Base-by-base conservation (phyloP, 2,797 vertebrate species). In the Poecilia gillii region DNA sequence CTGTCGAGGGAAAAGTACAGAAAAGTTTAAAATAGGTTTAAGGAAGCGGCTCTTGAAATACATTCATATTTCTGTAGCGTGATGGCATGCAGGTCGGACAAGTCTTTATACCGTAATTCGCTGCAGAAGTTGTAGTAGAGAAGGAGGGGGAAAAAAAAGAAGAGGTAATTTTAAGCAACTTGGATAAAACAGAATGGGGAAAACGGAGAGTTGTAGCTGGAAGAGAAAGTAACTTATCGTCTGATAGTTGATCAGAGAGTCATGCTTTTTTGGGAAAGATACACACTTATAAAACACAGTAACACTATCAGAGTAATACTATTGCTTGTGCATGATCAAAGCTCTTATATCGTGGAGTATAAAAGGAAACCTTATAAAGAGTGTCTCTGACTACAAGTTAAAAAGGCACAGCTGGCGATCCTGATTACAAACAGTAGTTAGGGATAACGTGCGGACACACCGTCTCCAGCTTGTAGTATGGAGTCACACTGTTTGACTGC, bases 341-440 rank as follows among this genome's bases (percentile, higher is more conserved):
- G 91, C 91, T 91, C 82, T 84, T 81, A 81, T 79, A 53, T 79
- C 84, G 74, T 81, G 68, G 77, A 78, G 79, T 75, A 80, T 72
- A 80, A 83, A 74, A 72, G 51, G 76, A 75, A 74, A 79, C 39
- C 31, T 84, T 77, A 78, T 51, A 89, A 88, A 88, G 85, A 87
- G 81, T 73, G 87, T 91, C 75, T 80, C 23, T 68, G 75, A 89
- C 92, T 92, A 89, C 82, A 78, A 80, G 89, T 75, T 28, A 72
- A 86, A 82, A 96, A 96, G 95, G 96, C 95, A 96, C 95, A 73
- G 89, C 84, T 87, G 95, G 95, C 89, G 59, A 92, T 94, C 92
- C 92, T 95, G 94, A 94, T 91, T 79, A 85, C 84, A 82, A 64
- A 88, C 81, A 91, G 89, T 81, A 88, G 89, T 86, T 90, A 85